phyloP scores from a whole-genome alignment of 2,797 vertebrate genomes.

The Microctenopoma stevenorrisi region DNA sequence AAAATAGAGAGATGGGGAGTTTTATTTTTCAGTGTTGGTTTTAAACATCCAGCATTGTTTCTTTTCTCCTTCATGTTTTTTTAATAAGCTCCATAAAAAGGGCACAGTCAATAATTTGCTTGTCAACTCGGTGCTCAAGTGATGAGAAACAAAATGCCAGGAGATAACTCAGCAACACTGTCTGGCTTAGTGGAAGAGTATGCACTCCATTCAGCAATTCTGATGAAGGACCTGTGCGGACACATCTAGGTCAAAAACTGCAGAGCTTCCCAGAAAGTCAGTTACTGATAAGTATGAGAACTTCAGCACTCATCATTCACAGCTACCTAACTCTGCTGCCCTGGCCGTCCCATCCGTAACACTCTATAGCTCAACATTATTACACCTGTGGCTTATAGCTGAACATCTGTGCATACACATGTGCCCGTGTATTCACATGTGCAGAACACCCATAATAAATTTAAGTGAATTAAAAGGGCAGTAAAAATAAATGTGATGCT shows the following conservation, averaged over 20 bases:
- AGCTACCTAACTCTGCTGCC: slow-evolving; percentile 14
- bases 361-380: neutral
- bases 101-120: neutral
- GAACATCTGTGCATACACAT: neutral
- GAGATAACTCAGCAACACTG: slow-evolving; percentile 23
- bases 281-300: slow-evolving; percentile 30
- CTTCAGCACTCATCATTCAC: slow-evolving; percentile 29
- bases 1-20: too few species aligned
- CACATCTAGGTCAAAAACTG: slow-evolving; percentile 12
- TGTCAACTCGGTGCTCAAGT: slow-evolving; percentile 21
- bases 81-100: slow-evolving; percentile 15
- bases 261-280: slow-evolving; percentile 13
- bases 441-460: slow-evolving; percentile 7
- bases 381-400: neutral
- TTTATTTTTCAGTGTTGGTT: neutral
- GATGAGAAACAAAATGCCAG: slow-evolving; percentile 31
- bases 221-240: neutral
- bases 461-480: slow-evolving; percentile 6
- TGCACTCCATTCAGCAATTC: slow-evolving; percentile 11
- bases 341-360: neutral
- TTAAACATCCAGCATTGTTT: neutral
- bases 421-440: neutral
- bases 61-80: neutral
- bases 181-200: slow-evolving; percentile 18
- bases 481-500: slow-evolving; percentile 28